Base-by-base conservation (phyloP, 2,888 invertebrate species). In the Aleiodes leptofemur region DNA sequence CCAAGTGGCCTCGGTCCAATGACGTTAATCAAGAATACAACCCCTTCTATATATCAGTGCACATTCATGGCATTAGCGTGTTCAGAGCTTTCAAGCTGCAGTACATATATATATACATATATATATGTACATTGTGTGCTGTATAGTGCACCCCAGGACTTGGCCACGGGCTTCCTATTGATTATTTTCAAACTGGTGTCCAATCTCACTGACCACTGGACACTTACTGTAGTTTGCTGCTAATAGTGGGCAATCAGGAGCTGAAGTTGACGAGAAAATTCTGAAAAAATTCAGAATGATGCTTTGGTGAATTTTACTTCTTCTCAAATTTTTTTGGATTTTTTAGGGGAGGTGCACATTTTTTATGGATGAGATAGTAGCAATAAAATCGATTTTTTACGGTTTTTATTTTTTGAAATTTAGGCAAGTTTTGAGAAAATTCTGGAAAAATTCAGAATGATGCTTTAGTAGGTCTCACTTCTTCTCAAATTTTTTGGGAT, bases 1-100 rank as follows among this genome's bases (percentile, higher is more conserved):
- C 61, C 38, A 6, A n/a, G 61, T 61, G 38, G 61, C 61, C 38
- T 61, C 61, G 61, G 14, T 61, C 38, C 34, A 61, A 38, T 61
- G 61, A 61, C 61, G 61, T 38, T n/a, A 34, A 38, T 38, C 38
- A n/a, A 16, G 11, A 14, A 61, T 38, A 61, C 61, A 13, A n/a
- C 5, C 14, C 11, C 55, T 23, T 23, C 55, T 55, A 14, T 16
- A 14, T 55, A 55, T 16, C 55, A n/a, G 14, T 61, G 43, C 43
- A 43, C 43, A 38, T 38, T 38, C 38, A 56, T 29, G 38, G 38
- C 38, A 61, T 61, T 61, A 61, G 61, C 61, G 61, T 61, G 61
- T 38, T 11, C 29, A 34, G 38, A 23, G 61, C 38, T 61, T n/a
- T 3, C 43, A 43, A 9, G 9, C 43, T 43, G 43, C 43, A 43